Percentiles rank a stretch among this genome's conserved stretches.
Conservation (phyloP, 2,888 invertebrate genomes). For the Fragum fragum region DNA sequence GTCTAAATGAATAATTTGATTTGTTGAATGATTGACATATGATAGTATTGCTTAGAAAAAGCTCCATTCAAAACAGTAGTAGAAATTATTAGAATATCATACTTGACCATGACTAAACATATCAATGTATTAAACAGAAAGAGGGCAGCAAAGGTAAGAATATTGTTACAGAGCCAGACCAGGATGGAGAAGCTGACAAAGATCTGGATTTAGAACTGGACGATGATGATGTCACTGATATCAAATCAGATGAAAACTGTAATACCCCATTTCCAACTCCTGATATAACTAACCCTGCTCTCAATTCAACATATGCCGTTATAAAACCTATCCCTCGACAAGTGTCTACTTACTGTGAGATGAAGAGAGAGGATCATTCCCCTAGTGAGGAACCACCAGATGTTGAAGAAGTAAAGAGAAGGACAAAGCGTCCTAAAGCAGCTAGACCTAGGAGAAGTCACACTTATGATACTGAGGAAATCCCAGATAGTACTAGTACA, state of each 20-base stretch:
- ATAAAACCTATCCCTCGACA: constrained; percentile 48
- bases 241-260: constrained; percentile 24
- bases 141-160: constrained; percentile 9
- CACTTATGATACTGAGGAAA: background rate
- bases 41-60: too few relatives aligned
- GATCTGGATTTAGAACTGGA: background rate
- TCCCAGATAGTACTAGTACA: background rate
- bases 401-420: constrained; percentile 33
- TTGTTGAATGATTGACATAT: too few relatives aligned
- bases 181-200: background rate
- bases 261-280: constrained; percentile 23
- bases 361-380: constrained; percentile 16
- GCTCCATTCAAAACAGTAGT: too few relatives aligned
- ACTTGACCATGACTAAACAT: too few relatives aligned
- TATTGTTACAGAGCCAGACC: background rate
- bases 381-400: background rate
- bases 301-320: constrained; percentile 50
- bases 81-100: too few relatives aligned
- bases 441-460: constrained; percentile 57
- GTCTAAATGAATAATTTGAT: too few relatives aligned
- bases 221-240: constrained; percentile 7
- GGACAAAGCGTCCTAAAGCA: constrained; percentile 65
- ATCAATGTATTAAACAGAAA: too few relatives aligned
- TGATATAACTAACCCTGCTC: background rate
- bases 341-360: constrained; percentile 49